Percentiles rank a stretch among this genome's conserved stretches.
phyloP scores from a whole-genome alignment of 2,797 vertebrate species.

The Pseudochaenichthys georgianus region DNA sequence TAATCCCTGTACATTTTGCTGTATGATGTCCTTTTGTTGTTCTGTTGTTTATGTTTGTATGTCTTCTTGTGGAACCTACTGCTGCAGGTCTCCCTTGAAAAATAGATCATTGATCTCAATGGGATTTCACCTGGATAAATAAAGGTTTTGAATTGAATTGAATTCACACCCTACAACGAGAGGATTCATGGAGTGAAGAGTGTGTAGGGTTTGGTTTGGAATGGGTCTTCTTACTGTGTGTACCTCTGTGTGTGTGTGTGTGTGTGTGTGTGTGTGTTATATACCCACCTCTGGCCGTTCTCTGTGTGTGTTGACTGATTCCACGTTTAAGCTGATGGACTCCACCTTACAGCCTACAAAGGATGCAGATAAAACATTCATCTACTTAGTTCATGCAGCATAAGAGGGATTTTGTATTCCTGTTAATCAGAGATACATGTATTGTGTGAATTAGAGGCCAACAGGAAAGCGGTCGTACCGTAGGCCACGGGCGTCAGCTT shows the following conservation, averaged over 20 bases:
- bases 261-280: constrained; percentile 75
- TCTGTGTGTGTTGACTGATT: constrained; percentile 90
- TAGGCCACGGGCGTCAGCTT: constrained; percentile 98
- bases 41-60: no score
- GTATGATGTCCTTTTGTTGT: no score
- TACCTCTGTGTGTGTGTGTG: constrained; percentile 52
- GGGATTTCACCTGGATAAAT: no score
- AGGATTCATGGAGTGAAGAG: no score
- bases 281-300: constrained; percentile 88
- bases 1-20: no score
- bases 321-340: constrained; percentile 89
- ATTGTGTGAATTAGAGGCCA: fast-evolving
- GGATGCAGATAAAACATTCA: constrained; percentile 14
- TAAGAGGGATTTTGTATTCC: not conserved
- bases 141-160: no score
- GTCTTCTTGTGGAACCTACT: no score
- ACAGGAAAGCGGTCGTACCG: constrained; percentile 79
- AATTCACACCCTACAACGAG: no score
- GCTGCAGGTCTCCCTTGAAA: no score
- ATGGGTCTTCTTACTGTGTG: not conserved
- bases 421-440: not conserved
- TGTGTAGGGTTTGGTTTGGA: no score
- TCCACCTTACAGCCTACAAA: constrained; percentile 90
- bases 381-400: constrained; percentile 8
- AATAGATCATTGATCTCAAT: no score